Evolutionary conservation across 1,140 invertebrate genomes (phyloP), one percentile per base, ranked within the genome.

Genomic region (Drosophila hydei): DNA sequence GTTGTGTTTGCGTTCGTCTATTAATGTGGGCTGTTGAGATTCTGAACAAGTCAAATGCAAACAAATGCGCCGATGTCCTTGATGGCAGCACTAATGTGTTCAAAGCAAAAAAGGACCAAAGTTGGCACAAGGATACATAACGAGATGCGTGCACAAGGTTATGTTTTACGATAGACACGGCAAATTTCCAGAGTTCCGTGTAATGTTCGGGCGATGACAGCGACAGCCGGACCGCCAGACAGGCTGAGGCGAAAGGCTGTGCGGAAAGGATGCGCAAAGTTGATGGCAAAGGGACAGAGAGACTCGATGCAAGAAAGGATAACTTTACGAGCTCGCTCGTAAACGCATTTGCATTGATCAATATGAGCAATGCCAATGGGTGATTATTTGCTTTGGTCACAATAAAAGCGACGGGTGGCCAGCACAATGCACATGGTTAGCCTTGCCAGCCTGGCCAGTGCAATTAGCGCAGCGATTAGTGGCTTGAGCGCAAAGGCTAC

Each of bases 311-410:
- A 87, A 81, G 81, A 87, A 87, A 81, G 81, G 81, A 87, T 87
- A 87, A 88, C 77, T 87, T 87, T 87, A 87, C 63, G 83, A 77
- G 71, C 50, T 12, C 59, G 62, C 30, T 75, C 72, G 69, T 87
- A 83, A 88, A 88, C 63, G 62, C 75, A 80, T 76, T 81, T 87
- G 64, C 75, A 69, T 73, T 75, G 75, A 69, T 88, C 81, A 88
- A 88, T 88, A 64, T 83, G 64, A 63, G 70, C 83, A 88, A 6
- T 11, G 38, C 8, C 38, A 42, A 87, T 88, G 78, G 83, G 83
- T 87, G 83, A 87, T 87, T 87, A 87, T 87, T 87, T 87, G 78
- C 76, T 87, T 87, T 87, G 83, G 83, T 87, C 79, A 81, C 78
- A 87, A 87, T 83, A 83, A 88, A 81, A 74, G 62, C 83, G 83